Evolutionary conservation across 2,113 vertebrate genomes (phyloP).

Genomic region (Oplegnathus fasciatus): DNA sequence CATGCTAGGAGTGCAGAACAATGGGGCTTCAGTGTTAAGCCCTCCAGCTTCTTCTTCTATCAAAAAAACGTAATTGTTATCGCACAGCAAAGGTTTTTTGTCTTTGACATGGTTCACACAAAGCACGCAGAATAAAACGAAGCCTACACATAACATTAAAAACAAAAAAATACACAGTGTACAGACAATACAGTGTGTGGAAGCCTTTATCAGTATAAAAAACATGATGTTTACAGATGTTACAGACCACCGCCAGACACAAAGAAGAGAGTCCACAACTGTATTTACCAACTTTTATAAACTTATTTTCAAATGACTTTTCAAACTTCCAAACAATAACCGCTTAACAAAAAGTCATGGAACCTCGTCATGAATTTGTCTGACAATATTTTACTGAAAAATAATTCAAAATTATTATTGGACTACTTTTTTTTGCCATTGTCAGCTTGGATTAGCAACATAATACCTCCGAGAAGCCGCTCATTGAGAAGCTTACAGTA

Average conservation of each 20-base stretch:
- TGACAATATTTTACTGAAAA: not conserved
- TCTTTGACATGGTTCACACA: not conserved
- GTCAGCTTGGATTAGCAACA: constrained; percentile 39
- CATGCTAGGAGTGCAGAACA: not conserved
- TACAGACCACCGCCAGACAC: not conserved
- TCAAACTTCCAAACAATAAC: not conserved
- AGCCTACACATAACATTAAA: not conserved
- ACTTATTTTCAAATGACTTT: not conserved
- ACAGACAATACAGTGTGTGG: not conserved
- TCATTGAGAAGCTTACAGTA: constrained; percentile 16
- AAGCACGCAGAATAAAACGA: not conserved
- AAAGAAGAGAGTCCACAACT: not conserved
- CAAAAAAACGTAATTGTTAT: not conserved
- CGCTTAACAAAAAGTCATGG: not conserved
- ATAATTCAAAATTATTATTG: not conserved
- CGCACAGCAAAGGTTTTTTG: not conserved
- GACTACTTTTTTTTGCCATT: constrained; percentile 18
- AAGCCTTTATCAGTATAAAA: not conserved
- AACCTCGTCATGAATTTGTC: not conserved
- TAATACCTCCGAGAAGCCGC: constrained; percentile 24
- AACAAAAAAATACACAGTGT: not conserved
- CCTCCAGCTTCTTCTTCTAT: not conserved
- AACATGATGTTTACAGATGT: not conserved
- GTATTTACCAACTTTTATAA: not conserved
- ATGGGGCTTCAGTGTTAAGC: not conserved